Conservation (phyloP, 2,888 invertebrate genomes). For the Platynereis dumerilii region DNA sequence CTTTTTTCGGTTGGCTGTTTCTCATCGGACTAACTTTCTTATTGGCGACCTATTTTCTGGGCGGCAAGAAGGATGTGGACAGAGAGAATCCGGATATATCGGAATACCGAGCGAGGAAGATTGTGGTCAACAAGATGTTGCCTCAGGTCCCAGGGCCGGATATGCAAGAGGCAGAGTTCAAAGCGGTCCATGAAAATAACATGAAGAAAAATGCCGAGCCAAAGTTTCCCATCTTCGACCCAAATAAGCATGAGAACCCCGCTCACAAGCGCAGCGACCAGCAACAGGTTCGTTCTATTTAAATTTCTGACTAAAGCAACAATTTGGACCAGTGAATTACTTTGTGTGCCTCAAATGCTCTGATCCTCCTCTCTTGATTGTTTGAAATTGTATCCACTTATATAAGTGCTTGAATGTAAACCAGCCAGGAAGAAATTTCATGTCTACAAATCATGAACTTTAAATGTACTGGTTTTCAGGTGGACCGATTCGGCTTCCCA, state of each 20-base stretch:
- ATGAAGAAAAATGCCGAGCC: background rate
- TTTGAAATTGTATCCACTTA: too few species aligned
- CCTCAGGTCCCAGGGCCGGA: too few species aligned
- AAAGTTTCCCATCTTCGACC: constrained; percentile 12
- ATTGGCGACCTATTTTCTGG: too few species aligned
- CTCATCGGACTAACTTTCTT: background rate
- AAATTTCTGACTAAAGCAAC: background rate
- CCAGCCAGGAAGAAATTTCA: too few species aligned
- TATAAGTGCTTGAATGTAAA: too few species aligned
- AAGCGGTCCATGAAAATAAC: constrained; percentile 7
- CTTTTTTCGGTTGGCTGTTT: constrained; percentile 19
- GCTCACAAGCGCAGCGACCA: constrained; percentile 13
- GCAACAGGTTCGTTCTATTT: constrained; percentile 1
- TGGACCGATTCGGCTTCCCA: constrained; percentile 14
- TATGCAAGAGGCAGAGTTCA: constrained; percentile 15
- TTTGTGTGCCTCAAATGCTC: too few species aligned
- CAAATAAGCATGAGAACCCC: constrained; percentile 16
- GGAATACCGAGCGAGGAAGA: too few species aligned
- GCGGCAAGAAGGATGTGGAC: too few species aligned
- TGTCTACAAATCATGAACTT: too few species aligned
- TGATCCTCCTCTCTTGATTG: too few species aligned
- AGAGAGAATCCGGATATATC: too few species aligned
- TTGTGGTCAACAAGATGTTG: too few species aligned
- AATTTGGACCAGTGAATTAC: background rate
- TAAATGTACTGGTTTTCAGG: background rate